Percentiles rank a stretch among this genome's conserved stretches.
Evolutionary conservation across 2,888 invertebrate species (phyloP).

Genomic region (Tipula unca): DNA sequence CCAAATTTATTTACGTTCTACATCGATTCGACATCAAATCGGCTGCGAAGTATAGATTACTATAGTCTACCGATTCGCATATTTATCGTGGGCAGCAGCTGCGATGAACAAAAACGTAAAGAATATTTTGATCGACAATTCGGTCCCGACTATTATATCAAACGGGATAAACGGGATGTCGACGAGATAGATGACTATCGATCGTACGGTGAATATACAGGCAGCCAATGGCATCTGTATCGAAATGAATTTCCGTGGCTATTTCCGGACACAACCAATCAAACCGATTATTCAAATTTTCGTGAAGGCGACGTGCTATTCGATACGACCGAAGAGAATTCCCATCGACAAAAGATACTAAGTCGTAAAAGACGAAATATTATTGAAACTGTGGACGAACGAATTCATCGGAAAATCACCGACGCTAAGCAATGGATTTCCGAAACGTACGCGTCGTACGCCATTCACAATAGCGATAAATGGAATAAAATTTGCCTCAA

Average conservation of each 20-base stretch:
- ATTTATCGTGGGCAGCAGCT: conserved; percentile 62
- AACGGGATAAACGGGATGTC: conserved; percentile 37
- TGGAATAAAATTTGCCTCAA: conserved; percentile 75
- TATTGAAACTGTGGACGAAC: conserved; percentile 47
- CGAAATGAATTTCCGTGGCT: conserved; percentile 23
- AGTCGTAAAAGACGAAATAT: conserved; percentile 48
- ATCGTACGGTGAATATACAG: conserved; percentile 38
- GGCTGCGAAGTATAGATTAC: conserved; percentile 70
- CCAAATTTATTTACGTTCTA: conserved; percentile 79
- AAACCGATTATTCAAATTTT: conserved; percentile 33
- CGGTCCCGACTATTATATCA: conserved; percentile 50
- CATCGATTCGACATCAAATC: conserved; percentile 75
- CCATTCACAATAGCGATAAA: conserved; percentile 72
- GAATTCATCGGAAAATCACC: conserved; percentile 55
- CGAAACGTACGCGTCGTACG: conserved; percentile 77
- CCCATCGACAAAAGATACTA: conserved; percentile 43
- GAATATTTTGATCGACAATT: conserved; percentile 42
- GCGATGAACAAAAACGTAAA: conserved; percentile 55
- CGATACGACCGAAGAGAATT: conserved; percentile 46
- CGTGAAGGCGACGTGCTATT: conserved; percentile 48
- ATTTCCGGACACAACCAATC: conserved; percentile 22
- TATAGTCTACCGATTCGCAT: conserved; percentile 71
- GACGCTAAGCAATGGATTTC: conserved; percentile 80
- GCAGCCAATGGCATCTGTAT: conserved; percentile 24
- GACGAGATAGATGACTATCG: conserved; percentile 29